Base-by-base conservation (phyloP, 2,113 vertebrate genomes). In the Gasterosteus aculeatus region DNA sequence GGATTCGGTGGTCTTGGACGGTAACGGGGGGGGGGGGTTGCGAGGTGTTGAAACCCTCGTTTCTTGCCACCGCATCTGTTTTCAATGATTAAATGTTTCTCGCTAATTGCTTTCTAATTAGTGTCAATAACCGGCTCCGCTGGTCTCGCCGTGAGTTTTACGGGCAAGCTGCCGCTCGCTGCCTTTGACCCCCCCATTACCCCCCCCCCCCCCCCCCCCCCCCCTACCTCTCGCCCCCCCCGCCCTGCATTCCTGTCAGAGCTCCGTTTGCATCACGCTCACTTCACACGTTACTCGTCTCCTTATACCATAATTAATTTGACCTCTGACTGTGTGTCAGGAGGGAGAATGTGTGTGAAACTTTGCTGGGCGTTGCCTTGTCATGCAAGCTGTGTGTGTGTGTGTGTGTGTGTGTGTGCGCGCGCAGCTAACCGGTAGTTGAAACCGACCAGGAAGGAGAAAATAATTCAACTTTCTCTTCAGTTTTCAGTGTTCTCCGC, bases 71-170 rank as follows among this genome's bases (percentile, higher is more conserved):
- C 46, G 80, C 89, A 94, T 91, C 92, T 92, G 88, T 81, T 91
- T 92, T 80, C 89, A 92, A 93, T 95, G 93, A 94, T 88, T 77
- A 89, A 59, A 82, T 68, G 76, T 80, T 92, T 90, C 8, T 51
- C 41, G 76, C 84, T 93, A 93, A 94, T 93, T 94, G 86, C 69
- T 81, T 82, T 92, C 83, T 93, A 95, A 95, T 93, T 92, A 91
- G 87, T 91, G 91, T 94, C 93, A 93, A 93, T 88, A 94, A 93
- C 74, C n/a, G 84, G 56, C 88, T 94, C 92, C 91, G 92, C 89
- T 93, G 91, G 93, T 84, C 88, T 90, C 33, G 22, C 89, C 71
- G 35, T 44, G 38, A 88, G 74, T 64, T 89, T 92, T 83, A 91
- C 61, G 63, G 87, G 83, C 41, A 75, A 76, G 74, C 64, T 63